Conservation (phyloP, 2,888 invertebrate species). For the Odontothrips loti region DNA sequence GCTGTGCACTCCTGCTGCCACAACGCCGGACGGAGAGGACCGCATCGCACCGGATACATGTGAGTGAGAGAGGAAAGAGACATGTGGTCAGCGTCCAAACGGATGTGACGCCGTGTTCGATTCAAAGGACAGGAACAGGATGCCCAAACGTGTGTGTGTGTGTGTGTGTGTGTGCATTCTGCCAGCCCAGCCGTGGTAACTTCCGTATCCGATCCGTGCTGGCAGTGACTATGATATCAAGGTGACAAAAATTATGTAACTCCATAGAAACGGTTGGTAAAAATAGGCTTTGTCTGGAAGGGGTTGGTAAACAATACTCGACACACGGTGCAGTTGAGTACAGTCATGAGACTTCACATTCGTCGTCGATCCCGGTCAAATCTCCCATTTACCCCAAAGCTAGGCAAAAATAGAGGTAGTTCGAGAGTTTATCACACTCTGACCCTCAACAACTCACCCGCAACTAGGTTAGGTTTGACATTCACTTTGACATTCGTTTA, state of each 20-base stretch:
- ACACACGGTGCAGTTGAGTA: too few species aligned
- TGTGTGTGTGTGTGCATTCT: background rate
- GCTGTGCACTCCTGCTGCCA: background rate
- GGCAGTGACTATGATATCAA: background rate
- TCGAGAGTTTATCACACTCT: too few species aligned
- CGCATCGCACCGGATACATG: background rate
- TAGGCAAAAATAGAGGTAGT: too few species aligned
- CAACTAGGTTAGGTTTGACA: too few species aligned
- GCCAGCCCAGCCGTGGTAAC: background rate
- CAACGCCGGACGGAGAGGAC: background rate
- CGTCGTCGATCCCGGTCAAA: too few species aligned
- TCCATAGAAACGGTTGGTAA: too few species aligned
- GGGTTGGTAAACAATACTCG: too few species aligned
- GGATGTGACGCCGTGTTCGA: constrained; percentile 21
- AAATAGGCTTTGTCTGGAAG: too few species aligned
- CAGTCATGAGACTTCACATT: too few species aligned
- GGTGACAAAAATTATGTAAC: background rate
- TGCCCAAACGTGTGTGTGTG: constrained; percentile 1
- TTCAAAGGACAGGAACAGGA: constrained; percentile 26
- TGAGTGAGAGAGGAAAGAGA: background rate
- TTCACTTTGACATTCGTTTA: too few species aligned
- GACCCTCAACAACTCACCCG: too few species aligned
- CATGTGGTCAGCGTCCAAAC: constrained; percentile 25
- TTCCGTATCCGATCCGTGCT: background rate
- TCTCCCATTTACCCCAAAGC: too few species aligned